Percentiles rank a stretch among this genome's conserved stretches.
phyloP scores from a whole-genome alignment of 2,113 vertebrate species.

The Apaloderma vittatum region DNA sequence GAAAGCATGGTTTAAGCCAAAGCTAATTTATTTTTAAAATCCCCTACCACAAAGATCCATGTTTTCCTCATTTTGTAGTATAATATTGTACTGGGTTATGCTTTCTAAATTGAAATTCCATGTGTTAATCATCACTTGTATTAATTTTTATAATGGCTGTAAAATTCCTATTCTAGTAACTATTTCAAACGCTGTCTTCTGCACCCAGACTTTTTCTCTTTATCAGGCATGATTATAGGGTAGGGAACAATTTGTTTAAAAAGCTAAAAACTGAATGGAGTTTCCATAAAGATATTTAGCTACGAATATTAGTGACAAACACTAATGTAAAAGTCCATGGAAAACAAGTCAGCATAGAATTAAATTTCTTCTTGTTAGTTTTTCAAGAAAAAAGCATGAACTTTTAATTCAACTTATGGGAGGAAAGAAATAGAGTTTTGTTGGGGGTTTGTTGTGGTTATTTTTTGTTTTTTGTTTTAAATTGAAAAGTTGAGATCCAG shows the following conservation, averaged over 20 bases:
- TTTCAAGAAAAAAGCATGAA: not conserved
- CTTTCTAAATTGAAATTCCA: not conserved
- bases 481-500: not conserved
- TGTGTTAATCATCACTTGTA: constrained; percentile 30
- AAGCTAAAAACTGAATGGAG: not conserved
- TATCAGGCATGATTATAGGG: constrained; percentile 32
- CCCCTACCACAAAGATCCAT: not conserved
- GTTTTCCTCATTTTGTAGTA: not conserved
- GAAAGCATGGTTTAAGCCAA: not conserved
- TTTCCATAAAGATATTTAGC: constrained; percentile 40
- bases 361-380: not conserved
- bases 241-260: not conserved
- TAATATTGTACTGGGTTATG: not conserved
- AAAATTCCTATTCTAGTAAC: constrained; percentile 9
- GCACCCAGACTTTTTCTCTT: not conserved
- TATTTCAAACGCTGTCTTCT: constrained; percentile 22
- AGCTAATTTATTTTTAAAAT: not conserved
- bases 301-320: constrained; percentile 5
- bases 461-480: not conserved
- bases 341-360: not conserved
- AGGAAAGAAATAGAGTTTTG: not conserved
- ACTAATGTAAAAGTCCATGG: not conserved
- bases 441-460: not conserved
- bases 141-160: constrained; percentile 7
- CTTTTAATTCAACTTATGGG: not conserved